phyloP scores from a whole-genome alignment of 2,888 invertebrate genomes.

The Lasius fuliginosus region DNA sequence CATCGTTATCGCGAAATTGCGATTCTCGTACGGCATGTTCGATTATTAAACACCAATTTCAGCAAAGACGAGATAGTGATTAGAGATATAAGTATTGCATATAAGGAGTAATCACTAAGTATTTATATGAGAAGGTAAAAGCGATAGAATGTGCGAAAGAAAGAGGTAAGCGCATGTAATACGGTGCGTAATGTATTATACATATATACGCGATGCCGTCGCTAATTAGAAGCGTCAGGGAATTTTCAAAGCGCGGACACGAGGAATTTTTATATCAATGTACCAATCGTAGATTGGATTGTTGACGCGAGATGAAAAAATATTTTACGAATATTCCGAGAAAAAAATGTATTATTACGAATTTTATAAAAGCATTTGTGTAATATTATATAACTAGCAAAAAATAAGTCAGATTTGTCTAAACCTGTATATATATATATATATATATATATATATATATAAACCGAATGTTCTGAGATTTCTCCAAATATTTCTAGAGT shows the following conservation, averaged over 20 bases:
- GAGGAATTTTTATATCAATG: constrained; percentile 47
- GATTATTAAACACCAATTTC: constrained; percentile 40
- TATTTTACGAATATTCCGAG: constrained; percentile 23
- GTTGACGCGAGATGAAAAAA: neutral
- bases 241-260: constrained; percentile 48
- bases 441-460: too few relatives aligned
- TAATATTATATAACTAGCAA: constrained; percentile 9
- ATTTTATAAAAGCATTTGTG: constrained; percentile 1
- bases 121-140: constrained; percentile 67
- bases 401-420: neutral
- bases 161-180: constrained; percentile 21
- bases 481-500: constrained; percentile 3
- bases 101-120: constrained; percentile 64
- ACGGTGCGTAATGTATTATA: constrained; percentile 28
- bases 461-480: neutral
- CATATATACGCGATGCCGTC: constrained; percentile 31
- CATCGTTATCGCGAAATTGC: constrained; percentile 4
- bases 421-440: neutral
- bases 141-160: constrained; percentile 21
- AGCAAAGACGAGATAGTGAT: constrained; percentile 75
- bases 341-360: neutral
- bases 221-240: constrained; percentile 47
- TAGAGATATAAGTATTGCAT: constrained; percentile 53
- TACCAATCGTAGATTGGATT: neutral
- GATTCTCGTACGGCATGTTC: constrained; percentile 43